phyloP scores from a whole-genome alignment of 2,797 vertebrate species.

The Oreochromis mossambicus region DNA sequence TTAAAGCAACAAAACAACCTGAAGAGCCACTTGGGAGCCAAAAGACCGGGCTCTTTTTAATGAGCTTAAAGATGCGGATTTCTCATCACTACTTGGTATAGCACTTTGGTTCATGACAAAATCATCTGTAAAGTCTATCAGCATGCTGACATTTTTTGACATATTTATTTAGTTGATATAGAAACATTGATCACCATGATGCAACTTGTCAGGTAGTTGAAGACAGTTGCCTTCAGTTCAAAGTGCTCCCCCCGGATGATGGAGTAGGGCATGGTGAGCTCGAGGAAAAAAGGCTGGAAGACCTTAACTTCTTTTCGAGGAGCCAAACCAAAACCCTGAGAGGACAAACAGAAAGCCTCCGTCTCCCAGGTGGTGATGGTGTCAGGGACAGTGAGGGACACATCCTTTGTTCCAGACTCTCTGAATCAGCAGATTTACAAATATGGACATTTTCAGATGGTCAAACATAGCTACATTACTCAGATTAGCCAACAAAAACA shows the following conservation, averaged over 20 bases:
- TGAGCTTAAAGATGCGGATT: no score
- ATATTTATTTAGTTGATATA: not conserved
- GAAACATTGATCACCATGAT: not conserved
- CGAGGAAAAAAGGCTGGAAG: not conserved
- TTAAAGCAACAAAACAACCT: no score
- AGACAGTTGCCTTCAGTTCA: not conserved
- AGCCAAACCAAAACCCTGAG: not conserved
- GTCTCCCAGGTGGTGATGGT: not conserved
- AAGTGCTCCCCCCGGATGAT: not conserved
- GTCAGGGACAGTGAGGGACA: not conserved
- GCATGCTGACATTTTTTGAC: not conserved
- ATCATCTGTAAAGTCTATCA: not conserved
- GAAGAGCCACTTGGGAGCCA: no score
- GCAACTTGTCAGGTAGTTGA: not conserved
- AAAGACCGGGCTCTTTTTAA: no score
- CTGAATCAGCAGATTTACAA: not conserved
- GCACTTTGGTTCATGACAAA: no score
- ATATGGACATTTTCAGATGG: no score
- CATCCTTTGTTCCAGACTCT: not conserved
- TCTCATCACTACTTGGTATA: no score
- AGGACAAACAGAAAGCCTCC: not conserved
- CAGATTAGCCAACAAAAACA: not conserved
- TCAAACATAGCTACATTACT: no score
- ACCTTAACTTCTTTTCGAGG: not conserved
- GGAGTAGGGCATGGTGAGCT: not conserved